These are phyloP conservation scores for Scomber japonicus DNA, from an alignment of 2,113 vertebrate species.

Conservation along the genomic window DNA sequence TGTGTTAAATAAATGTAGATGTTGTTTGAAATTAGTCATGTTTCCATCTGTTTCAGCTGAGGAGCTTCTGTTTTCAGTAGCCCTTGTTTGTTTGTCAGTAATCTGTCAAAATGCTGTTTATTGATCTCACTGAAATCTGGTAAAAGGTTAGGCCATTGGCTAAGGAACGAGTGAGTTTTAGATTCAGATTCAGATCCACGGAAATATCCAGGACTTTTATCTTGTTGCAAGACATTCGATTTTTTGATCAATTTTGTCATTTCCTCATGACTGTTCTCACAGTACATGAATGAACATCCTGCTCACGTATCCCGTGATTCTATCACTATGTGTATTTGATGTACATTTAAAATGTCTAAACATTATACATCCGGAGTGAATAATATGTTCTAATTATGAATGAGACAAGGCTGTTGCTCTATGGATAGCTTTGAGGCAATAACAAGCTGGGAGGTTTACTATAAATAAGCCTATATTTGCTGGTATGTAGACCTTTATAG, in stretches of 20 bases:
- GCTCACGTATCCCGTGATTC: not conserved
- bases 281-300: not conserved
- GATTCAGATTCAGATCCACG: not conserved
- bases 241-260: not conserved
- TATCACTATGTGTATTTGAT: not conserved
- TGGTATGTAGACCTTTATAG: not conserved
- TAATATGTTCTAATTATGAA: not conserved
- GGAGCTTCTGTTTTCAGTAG: not conserved
- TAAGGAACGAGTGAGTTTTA: not conserved
- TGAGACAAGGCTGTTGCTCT: not conserved
- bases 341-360: not conserved
- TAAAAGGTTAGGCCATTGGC: too few relatives aligned
- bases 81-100: not conserved
- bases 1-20: not conserved
- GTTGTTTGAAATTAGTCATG: not conserved
- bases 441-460: not conserved
- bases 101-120: not conserved
- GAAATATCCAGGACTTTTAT: not conserved
- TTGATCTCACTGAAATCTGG: not conserved
- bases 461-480: not conserved
- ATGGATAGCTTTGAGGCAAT: not conserved
- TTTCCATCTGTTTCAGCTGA: not conserved
- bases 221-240: not conserved
- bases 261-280: not conserved
- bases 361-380: not conserved